Base-by-base conservation (phyloP, 2,888 invertebrate genomes). In the Polyploca ridens region DNA sequence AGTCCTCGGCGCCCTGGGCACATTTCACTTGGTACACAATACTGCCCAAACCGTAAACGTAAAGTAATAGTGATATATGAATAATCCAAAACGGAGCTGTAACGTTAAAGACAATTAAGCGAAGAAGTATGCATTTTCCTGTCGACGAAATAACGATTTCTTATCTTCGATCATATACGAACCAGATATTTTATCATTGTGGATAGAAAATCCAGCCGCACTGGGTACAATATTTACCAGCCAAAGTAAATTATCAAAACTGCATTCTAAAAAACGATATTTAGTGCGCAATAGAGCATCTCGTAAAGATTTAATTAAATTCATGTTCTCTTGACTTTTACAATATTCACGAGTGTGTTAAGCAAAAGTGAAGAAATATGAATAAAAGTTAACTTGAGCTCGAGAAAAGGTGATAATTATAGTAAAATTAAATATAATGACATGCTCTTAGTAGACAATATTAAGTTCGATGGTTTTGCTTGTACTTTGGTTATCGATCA, bases 171-270 rank as follows among this genome's bases (percentile, higher is more conserved):
- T 8, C 27, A 10, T 54, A 19, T 54, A 73, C 78, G 19, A 64
- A 88, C 87, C 80, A 62, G 70, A 72, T 49, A 84, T 73, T 70
- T 78, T 84, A 7, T 84, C 79, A 64, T 75, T 74, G 8, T 72
- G 69, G 38, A 84, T 72, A 35, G 88, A 83, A 75, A 89, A 89
- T 14, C 90, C 90, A 19, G 66, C 80, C 3, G 82, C 41, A 62
- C 66, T 80, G 0, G 91, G 90, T 5, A 82, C 72, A 16, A 86
- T 33, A 68, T 88, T 85, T 0, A 90, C 82, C 5, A 90, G 67
- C 84, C 84, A 82, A 33, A 91, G 62, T 7, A 90, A 46, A 69
- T 81, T 85, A 13, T 88, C 84, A 5, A 86, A 70, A 57, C 78
- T 85, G 58, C 83, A 80, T 5, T 79, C 81, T 58, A 62, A 44